These are phyloP conservation scores for Anisognathus igniventris DNA, from an alignment of 2,797 vertebrate genomes.

Conservation along the genomic window DNA sequence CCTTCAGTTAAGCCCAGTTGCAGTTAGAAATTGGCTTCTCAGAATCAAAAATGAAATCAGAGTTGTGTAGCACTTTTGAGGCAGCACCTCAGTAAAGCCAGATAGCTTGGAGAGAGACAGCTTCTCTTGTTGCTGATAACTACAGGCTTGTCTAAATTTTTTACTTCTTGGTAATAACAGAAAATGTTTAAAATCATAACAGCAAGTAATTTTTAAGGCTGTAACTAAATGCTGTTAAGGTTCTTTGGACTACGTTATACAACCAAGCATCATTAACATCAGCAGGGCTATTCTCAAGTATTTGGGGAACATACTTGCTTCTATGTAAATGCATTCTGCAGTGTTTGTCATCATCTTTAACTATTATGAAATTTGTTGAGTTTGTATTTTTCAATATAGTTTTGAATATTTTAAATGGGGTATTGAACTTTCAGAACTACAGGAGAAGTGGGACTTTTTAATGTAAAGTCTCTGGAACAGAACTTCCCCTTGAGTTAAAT, in stretches of 20 bases:
- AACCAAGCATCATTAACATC: background rate
- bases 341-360: background rate
- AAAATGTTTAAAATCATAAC: background rate
- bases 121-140: background rate
- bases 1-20: background rate
- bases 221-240: background rate
- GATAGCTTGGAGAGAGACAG: background rate
- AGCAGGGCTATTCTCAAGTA: background rate
- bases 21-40: background rate
- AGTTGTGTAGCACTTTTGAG: background rate
- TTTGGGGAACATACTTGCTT: background rate
- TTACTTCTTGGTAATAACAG: background rate
- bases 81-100: background rate
- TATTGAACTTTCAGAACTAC: background rate
- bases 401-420: background rate
- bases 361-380: background rate
- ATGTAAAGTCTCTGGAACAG: background rate
- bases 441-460: background rate
- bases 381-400: background rate
- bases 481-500: background rate
- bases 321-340: background rate
- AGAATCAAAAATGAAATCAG: background rate
- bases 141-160: background rate
- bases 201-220: background rate
- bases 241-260: background rate